Evolutionary conservation across 2,113 vertebrate genomes (phyloP), one percentile per base, ranked within the genome.

Genomic region (Mola mola): DNA sequence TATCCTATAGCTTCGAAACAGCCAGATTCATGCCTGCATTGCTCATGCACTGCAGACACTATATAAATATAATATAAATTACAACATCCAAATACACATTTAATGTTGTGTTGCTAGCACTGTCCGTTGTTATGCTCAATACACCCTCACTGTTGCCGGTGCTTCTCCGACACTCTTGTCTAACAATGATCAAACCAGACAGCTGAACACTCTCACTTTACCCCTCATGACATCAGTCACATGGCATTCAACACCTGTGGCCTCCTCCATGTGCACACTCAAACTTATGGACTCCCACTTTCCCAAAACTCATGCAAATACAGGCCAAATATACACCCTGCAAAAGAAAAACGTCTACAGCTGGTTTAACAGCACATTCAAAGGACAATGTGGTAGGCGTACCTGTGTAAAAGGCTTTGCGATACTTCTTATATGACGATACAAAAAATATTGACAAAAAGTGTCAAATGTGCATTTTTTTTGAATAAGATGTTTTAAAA

Each of bases 161-260:
- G 52, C 64, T 52, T 76, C 75, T 58, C 72, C 67, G 79, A 33
- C 55, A 50, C 74, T 82, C 78, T 33, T 79, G 73, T 84, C 78
- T 76, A 68, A 84, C 59, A 53, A 75, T 90, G 90, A 93, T 89
- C 78, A 56, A 17, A 65, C 34, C 41, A 33, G 86, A 91, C 92
- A 92, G 92, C 91, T 93, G 91, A 88, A 70, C 84, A 86, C 90
- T 91, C 90, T 92, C 90, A 78, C 85, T 90, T 92, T 91, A 90
- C 90, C 81, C 85, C 63, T 79, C 52, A 73, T 89, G 84, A 92
- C 85, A 87, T 90, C 86, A 88, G 80, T 84, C 66, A 78, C 84
- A 88, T 82, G 84, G 89, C 74, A 89, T 82, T 87, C 75, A 33
- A 82, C 90, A 91, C 88, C 92, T 92, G 91, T 91, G 88, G 75